Evolutionary conservation across 2,797 vertebrate species (phyloP).

Genomic region (Amblyraja radiata): DNA sequence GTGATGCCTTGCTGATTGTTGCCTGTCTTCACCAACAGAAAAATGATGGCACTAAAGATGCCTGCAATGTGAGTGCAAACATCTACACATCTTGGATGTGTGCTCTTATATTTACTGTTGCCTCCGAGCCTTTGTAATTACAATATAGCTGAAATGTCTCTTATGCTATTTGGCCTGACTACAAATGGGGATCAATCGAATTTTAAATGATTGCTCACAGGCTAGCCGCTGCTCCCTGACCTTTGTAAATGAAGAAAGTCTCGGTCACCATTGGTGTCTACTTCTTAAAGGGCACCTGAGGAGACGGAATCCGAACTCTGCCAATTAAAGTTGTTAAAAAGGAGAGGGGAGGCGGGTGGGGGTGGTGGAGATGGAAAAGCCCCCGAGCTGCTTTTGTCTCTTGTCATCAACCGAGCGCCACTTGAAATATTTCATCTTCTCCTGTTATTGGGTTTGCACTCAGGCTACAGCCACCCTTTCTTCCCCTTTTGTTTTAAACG

Average conservation of each 20-base stretch:
- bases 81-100: slow-evolving; percentile 58
- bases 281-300: slow-evolving; percentile 71
- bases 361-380: neutral
- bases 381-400: neutral
- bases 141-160: slow-evolving; percentile 69
- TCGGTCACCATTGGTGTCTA: slow-evolving; percentile 63
- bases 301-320: slow-evolving; percentile 62
- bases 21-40: neutral
- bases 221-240: slow-evolving; percentile 75
- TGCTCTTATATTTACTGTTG: slow-evolving; percentile 68
- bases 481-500: neutral
- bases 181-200: slow-evolving; percentile 76
- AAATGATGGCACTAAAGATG: neutral
- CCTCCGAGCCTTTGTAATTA: slow-evolving; percentile 70
- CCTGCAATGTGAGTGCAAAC: neutral
- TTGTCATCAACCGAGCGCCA: neutral
- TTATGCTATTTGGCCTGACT: slow-evolving; percentile 67
- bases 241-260: slow-evolving; percentile 90
- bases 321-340: slow-evolving; percentile 64
- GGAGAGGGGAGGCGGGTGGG: too few species aligned
- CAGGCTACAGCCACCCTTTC: neutral
- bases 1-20: neutral
- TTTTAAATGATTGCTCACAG: slow-evolving; percentile 73
- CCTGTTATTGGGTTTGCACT: neutral
- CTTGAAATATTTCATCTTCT: slow-evolving; percentile 9